A percentile compares a stretch with the other conserved stretches of the same genome.
Evolutionary conservation across 2,888 invertebrate genomes (phyloP).

Genomic region (Ichneumoninae sp.): DNA sequence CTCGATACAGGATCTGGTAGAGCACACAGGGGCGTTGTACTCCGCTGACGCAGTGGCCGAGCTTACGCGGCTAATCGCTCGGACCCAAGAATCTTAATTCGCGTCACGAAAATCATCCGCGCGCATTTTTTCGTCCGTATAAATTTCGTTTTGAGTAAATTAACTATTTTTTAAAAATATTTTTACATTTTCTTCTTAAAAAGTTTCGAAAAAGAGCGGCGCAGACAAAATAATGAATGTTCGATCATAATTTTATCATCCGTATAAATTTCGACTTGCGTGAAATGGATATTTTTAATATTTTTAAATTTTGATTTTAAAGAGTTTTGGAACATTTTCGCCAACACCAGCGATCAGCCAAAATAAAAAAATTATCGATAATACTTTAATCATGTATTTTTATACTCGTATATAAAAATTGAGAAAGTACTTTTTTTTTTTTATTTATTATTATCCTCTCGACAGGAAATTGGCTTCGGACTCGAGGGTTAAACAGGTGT

Average conservation of each 20-base stretch:
- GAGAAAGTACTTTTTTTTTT: neutral
- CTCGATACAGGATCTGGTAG: slow-evolving; percentile 41
- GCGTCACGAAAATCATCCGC: neutral
- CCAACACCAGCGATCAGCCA: too few species aligned
- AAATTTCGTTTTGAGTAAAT: neutral
- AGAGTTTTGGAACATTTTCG: too few species aligned
- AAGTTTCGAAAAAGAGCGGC: too few species aligned
- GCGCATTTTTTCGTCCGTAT: neutral
- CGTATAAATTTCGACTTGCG: too few species aligned
- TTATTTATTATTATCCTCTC: neutral
- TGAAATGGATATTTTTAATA: too few species aligned
- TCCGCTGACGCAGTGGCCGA: neutral
- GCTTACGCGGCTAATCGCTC: neutral
- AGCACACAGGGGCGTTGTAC: slow-evolving; percentile 15
- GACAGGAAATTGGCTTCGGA: neutral
- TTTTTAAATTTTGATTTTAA: too few species aligned
- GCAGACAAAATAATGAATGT: too few species aligned
- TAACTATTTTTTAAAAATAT: too few species aligned
- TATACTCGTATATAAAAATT: neutral
- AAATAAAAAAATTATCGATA: too few species aligned
- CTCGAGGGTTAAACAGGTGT: neutral
- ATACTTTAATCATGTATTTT: too few species aligned
- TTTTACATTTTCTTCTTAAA: too few species aligned
- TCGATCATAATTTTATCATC: neutral
- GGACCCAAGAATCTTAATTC: neutral